Evolutionary conservation across 1,140 invertebrate species (phyloP).

Genomic region (Phenacoccus solenopsis): DNA sequence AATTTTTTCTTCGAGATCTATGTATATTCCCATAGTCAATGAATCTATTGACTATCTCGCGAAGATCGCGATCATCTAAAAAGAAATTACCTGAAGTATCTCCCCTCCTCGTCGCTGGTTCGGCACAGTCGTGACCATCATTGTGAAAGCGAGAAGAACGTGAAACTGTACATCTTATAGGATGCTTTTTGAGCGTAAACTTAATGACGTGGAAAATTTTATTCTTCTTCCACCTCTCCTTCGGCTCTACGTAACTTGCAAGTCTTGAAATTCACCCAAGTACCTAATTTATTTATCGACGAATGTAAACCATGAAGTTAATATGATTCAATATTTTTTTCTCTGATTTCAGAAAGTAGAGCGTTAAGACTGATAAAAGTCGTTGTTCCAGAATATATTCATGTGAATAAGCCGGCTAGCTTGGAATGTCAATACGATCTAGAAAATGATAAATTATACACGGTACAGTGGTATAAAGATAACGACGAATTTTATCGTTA

Average conservation of each 20-base stretch:
- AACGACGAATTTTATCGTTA: conserved; percentile 75
- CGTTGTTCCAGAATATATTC: conserved; percentile 52
- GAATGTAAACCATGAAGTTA: not conserved
- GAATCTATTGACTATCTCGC: too few relatives aligned
- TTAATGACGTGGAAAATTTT: not conserved
- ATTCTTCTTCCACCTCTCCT: too few relatives aligned
- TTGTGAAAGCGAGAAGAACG: not conserved
- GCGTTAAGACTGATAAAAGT: conserved; percentile 46
- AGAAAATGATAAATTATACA: conserved; percentile 62
- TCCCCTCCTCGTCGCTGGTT: too few relatives aligned
- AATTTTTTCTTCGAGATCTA: too few relatives aligned
- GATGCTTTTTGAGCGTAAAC: not conserved
- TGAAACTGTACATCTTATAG: not conserved
- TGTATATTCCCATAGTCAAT: too few relatives aligned
- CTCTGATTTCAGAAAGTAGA: conserved; percentile 9
- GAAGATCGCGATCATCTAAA: too few relatives aligned
- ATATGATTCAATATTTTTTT: not conserved
- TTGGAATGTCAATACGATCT: conserved; percentile 67
- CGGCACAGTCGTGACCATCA: too few relatives aligned
- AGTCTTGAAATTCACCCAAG: not conserved
- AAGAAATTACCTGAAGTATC: too few relatives aligned
- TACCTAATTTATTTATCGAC: not conserved
- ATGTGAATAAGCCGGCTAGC: conserved; percentile 49
- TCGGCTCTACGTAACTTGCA: not conserved
- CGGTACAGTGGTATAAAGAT: conserved; percentile 79